Conservation (phyloP, 2,113 vertebrate genomes). For the Chiloscyllium plagiosum region DNA sequence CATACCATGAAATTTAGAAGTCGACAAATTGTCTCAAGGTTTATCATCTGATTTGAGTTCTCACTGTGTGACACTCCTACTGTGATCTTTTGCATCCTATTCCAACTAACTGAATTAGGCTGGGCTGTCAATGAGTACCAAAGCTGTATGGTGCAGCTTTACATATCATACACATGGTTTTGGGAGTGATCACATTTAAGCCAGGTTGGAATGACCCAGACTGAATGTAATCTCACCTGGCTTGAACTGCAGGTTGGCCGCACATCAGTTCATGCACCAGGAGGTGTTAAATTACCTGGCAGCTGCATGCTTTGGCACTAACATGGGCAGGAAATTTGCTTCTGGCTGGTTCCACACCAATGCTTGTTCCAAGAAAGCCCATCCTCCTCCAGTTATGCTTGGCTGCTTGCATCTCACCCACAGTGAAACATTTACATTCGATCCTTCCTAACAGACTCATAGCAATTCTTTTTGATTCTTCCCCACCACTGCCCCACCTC, state of each 20-base stretch:
- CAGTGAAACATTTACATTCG: neutral
- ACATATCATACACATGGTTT: neutral
- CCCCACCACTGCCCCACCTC: neutral
- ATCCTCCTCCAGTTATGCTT: neutral
- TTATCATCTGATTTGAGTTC: neutral
- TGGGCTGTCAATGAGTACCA: neutral
- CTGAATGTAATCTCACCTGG: neutral
- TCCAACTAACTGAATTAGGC: neutral
- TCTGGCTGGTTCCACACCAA: neutral
- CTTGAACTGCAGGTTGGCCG: neutral
- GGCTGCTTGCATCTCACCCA: neutral
- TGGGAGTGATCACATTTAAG: neutral
- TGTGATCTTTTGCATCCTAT: neutral
- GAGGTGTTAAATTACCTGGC: slow-evolving; percentile 21
- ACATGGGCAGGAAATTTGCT: neutral
- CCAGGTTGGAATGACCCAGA: neutral
- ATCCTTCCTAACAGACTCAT: neutral
- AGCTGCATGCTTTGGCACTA: neutral
- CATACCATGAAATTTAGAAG: neutral
- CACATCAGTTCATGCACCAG: neutral
- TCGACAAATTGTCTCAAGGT: neutral
- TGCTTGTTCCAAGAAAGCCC: neutral
- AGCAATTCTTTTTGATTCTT: neutral
- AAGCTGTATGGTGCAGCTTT: neutral
- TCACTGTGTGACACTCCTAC: neutral